Evolutionary conservation across 1,140 invertebrate genomes (phyloP), one percentile per base, ranked within the genome.

Genomic region (Thaumetopoea pityocampa): DNA sequence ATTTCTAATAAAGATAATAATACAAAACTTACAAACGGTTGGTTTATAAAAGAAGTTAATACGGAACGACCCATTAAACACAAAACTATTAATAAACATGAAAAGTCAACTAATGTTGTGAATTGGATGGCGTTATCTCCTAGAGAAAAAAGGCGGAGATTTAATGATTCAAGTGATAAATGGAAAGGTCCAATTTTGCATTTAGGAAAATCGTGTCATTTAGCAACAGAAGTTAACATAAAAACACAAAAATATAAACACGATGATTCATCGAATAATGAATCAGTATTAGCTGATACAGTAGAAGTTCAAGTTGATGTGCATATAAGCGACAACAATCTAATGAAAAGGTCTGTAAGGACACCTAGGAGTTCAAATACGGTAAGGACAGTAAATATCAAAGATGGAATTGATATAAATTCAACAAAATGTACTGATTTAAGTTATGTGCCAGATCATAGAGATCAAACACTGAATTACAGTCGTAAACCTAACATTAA

Each of bases 111-210:
- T 3, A 61, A 51, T 19, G 19, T 61, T 3, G 19, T 56, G 4
- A 54, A 56, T 32, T 61, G 57, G 60, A 61, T 67, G 51, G 45
- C 43, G 20, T 49, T 64, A 37, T 67, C 64, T 0, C 64, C 60
- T 11, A 47, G 64, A 44, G 44, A 61, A 23, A 45, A 32, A 12
- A 36, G 48, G 26, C 29, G 54, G 18, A 44, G 16, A 14, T 33
- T 28, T 9, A 45, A 33, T 10, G 18, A 49, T 17, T 4, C 6
- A 16, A 11, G 12, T 2, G 37, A 46, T 6, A 17, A 11, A 11
- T 40, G 27, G 30, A 8, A 27, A 35, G 12, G 18, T n/a, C 7
- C 5, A 8, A 5, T 14, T 3, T 9, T 33, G 5, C 26, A 29
- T 1, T 24, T 29, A 32, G 27, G 22, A 5, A 8, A 18, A 11